Evolutionary conservation across 2,888 invertebrate species (phyloP).

Genomic region (Conistra vaccinii): DNA sequence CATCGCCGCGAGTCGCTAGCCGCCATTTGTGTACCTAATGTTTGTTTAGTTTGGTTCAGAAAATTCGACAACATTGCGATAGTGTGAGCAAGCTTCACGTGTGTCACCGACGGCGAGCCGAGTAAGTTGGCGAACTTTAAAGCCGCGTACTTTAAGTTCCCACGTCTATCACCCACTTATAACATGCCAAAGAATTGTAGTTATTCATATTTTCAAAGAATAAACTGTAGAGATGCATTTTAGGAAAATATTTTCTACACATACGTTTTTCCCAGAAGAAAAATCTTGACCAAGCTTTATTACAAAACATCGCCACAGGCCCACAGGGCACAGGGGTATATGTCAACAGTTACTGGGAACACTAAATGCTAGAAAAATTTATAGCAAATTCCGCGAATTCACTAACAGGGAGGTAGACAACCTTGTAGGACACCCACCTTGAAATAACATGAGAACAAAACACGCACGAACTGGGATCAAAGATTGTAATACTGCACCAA

Average conservation of each 20-base stretch:
- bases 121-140: too few relatives aligned
- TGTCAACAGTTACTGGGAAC: constrained; percentile 2
- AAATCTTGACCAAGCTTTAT: constrained; percentile 17
- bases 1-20: too few relatives aligned
- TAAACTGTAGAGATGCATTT: not conserved
- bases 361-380: not conserved
- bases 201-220: not conserved
- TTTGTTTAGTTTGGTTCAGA: too few relatives aligned
- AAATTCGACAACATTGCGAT: too few relatives aligned
- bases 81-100: too few relatives aligned
- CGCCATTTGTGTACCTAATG: too few relatives aligned
- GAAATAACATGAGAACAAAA: constrained; percentile 38
- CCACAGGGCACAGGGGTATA: not conserved
- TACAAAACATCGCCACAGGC: not conserved
- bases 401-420: not conserved
- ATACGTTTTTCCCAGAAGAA: not conserved
- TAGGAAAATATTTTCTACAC: not conserved
- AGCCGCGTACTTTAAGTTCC: too few relatives aligned
- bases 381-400: not conserved
- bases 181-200: not conserved
- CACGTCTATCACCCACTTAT: too few relatives aligned
- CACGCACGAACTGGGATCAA: constrained; percentile 35
- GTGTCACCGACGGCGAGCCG: too few relatives aligned
- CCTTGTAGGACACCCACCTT: constrained; percentile 40
- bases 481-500: constrained; percentile 57